Conservation (phyloP, 2,113 vertebrate species). For the Enhydra lutris region DNA sequence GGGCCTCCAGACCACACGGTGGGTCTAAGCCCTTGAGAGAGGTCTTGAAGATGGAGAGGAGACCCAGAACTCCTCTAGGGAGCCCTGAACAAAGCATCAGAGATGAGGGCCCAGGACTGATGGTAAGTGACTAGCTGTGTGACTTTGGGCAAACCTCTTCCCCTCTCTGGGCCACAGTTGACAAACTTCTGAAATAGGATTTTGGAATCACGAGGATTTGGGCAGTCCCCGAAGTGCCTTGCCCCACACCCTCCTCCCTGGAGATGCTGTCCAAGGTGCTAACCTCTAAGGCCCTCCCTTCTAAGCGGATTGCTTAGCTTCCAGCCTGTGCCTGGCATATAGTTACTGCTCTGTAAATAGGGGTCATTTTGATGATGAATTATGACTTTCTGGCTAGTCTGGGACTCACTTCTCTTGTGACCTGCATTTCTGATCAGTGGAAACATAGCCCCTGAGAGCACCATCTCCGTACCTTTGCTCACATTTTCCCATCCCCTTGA, state of each 20-base stretch:
- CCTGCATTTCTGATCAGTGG: not conserved
- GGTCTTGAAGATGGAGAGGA: not conserved
- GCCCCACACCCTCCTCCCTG: fast-evolving
- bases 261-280: slow-evolving; percentile 62
- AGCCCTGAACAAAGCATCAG: not conserved
- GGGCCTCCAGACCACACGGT: not conserved
- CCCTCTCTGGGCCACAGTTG: not conserved
- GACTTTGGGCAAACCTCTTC: not conserved
- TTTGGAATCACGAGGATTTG: not conserved
- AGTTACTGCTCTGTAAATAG: not conserved
- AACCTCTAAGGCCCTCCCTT: not conserved
- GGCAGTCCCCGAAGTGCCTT: not conserved
- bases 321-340: not conserved
- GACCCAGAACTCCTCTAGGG: not conserved
- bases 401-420: not conserved
- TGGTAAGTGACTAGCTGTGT: not conserved
- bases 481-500: not conserved
- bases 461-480: not conserved
- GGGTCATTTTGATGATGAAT: not conserved
- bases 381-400: not conserved
- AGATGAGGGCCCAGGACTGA: not conserved
- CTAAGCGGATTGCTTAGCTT: not conserved
- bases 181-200: not conserved
- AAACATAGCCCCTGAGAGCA: fast-evolving
- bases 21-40: not conserved